A percentile compares a stretch with the other conserved stretches of the same genome.
Evolutionary conservation across 2,888 invertebrate genomes (phyloP).

Genomic region (Caenorhabditis becei): DNA sequence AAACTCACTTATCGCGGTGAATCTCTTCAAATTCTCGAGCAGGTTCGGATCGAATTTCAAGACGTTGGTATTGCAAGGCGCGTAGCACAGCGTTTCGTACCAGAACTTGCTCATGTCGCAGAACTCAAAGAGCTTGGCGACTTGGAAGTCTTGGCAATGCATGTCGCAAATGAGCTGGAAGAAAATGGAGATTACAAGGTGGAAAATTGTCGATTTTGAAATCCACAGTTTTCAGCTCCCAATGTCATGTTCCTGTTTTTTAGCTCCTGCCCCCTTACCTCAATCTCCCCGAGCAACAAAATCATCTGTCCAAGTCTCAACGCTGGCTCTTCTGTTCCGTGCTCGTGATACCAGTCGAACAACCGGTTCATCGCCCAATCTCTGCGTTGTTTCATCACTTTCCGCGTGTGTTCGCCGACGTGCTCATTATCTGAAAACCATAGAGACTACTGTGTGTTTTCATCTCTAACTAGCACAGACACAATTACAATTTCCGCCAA

Average conservation of each 20-base stretch:
- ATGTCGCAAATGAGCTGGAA: constrained; percentile 73
- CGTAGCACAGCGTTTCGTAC: constrained; percentile 68
- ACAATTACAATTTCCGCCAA: constrained; percentile 6
- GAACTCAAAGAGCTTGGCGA: constrained; percentile 80
- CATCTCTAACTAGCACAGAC: no score
- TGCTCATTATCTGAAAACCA: constrained; percentile 71
- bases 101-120: constrained; percentile 77
- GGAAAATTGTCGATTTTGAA: no score
- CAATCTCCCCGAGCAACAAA: constrained; percentile 75
- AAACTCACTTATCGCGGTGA: constrained; percentile 60
- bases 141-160: constrained; percentile 78
- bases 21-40: constrained; percentile 60
- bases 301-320: constrained; percentile 76
- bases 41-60: constrained; percentile 62
- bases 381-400: constrained; percentile 66
- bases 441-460: no score
- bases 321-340: constrained; percentile 65
- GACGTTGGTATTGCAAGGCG: constrained; percentile 63
- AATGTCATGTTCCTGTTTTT: no score
- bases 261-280: no score
- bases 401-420: constrained; percentile 66
- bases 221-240: no score
- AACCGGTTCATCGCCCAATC: constrained; percentile 76
- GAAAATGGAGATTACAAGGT: neutral
- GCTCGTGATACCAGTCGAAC: constrained; percentile 69